phyloP scores from a whole-genome alignment of 2,888 invertebrate species.

The Lithophane ornitopus region DNA sequence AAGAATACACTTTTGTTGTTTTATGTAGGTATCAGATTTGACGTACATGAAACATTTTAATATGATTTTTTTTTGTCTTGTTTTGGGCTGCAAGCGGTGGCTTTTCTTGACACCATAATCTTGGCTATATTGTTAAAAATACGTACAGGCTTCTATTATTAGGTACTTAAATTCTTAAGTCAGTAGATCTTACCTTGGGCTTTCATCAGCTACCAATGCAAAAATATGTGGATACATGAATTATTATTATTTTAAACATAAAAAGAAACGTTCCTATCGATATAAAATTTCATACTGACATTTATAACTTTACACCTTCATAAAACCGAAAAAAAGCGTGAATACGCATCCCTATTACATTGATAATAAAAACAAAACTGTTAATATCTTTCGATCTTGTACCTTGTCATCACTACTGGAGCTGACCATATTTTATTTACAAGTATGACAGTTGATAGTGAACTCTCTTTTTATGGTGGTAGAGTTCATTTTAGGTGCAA shows the following conservation, averaged over 20 bases:
- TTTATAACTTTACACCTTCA: slow-evolving; percentile 32
- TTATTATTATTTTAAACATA: no score
- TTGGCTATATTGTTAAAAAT: background rate
- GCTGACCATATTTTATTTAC: background rate
- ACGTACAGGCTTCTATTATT: background rate
- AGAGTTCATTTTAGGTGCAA: slow-evolving; percentile 9
- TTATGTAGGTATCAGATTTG: no score
- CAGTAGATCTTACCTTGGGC: background rate
- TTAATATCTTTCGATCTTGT: slow-evolving; percentile 48
- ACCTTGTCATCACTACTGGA: slow-evolving; percentile 52
- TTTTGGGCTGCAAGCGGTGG: background rate
- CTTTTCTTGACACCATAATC: background rate
- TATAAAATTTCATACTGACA: background rate
- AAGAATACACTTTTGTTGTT: no score
- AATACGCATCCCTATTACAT: slow-evolving; percentile 26
- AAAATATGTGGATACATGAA: no score
- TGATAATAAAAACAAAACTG: slow-evolving; percentile 44
- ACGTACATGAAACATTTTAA: no score
- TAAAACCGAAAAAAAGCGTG: slow-evolving; percentile 47
- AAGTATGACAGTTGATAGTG: background rate
- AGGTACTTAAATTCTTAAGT: background rate
- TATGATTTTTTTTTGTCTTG: no score
- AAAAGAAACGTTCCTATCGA: background rate
- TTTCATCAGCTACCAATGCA: no score
- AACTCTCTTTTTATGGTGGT: accelerated